Evolutionary conservation across 2,113 vertebrate species (phyloP).

Genomic region (Mellivora capensis): DNA sequence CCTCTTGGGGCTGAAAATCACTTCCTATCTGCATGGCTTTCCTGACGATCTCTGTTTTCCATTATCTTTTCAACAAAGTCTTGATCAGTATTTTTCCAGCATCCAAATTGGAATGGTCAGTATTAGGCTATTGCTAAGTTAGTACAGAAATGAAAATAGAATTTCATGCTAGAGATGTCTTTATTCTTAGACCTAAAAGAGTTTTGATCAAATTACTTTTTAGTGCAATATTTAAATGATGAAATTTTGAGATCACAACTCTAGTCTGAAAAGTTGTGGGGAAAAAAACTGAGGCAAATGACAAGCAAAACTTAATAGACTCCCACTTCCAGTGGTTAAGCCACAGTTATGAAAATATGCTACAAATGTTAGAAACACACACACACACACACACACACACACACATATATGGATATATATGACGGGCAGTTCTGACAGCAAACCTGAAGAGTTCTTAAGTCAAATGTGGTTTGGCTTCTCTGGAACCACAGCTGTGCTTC

Average conservation of each 20-base stretch:
- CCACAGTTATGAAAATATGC: not conserved
- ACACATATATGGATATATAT: not conserved
- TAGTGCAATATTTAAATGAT: not conserved
- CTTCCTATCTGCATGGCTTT: slow-evolving; percentile 56
- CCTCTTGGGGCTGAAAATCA: slow-evolving; percentile 37
- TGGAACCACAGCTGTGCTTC: not conserved
- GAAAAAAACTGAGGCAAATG: not conserved
- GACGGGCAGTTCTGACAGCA: not conserved
- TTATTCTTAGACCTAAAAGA: slow-evolving; percentile 11
- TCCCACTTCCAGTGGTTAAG: not conserved
- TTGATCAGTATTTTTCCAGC: slow-evolving; percentile 46
- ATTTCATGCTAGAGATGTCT: not conserved
- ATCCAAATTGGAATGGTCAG: not conserved
- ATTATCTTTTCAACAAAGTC: not conserved
- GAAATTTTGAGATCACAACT: not conserved
- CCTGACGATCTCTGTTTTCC: slow-evolving; percentile 5
- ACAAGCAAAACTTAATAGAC: not conserved
- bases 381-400: not conserved
- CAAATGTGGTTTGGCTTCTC: not conserved
- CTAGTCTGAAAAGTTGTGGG: not conserved
- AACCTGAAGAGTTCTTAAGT: not conserved
- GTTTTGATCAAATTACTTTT: slow-evolving; percentile 25
- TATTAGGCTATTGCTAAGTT: not conserved
- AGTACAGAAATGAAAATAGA: not conserved
- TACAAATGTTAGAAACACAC: not conserved